phyloP scores from a whole-genome alignment of 2,797 vertebrate genomes.

The Cryptoblepharus egeriae region DNA sequence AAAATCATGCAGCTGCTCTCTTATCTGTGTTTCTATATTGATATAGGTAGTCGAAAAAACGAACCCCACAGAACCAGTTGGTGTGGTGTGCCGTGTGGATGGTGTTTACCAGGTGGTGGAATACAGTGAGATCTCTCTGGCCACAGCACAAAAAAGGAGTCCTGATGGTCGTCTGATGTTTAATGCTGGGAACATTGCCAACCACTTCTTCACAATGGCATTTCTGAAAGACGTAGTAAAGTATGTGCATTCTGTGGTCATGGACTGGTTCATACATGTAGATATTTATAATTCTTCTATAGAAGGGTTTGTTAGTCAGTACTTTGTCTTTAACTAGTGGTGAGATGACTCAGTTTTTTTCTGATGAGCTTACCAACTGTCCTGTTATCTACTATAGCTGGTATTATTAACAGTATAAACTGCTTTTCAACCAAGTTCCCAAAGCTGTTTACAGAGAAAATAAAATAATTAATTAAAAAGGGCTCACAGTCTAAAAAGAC shows the following conservation, averaged over 20 bases:
- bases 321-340: neutral
- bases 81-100: constrained; percentile 93
- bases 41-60: constrained; percentile 96
- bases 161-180: constrained; percentile 90
- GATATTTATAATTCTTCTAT: neutral
- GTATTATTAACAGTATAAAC: no score
- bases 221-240: constrained; percentile 91
- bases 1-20: neutral
- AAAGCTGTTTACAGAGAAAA: no score
- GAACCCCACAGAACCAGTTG: constrained; percentile 95
- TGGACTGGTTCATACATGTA: rapidly evolving
- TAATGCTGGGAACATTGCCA: constrained; percentile 92
- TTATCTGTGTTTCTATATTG: no score
- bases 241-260: constrained; percentile 72
- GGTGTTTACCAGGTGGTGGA: constrained; percentile 95
- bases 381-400: neutral
- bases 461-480: no score
- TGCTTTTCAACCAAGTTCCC: no score
- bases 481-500: no score
- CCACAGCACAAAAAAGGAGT: constrained; percentile 88
- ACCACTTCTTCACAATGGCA: constrained; percentile 91
- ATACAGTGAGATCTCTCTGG: constrained; percentile 95
- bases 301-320: neutral
- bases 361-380: neutral
- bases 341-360: neutral